A percentile compares a stretch with the other conserved stretches of the same genome.
Conservation (phyloP, 1,140 invertebrate genomes). For the Philotrypesis tridentata region DNA sequence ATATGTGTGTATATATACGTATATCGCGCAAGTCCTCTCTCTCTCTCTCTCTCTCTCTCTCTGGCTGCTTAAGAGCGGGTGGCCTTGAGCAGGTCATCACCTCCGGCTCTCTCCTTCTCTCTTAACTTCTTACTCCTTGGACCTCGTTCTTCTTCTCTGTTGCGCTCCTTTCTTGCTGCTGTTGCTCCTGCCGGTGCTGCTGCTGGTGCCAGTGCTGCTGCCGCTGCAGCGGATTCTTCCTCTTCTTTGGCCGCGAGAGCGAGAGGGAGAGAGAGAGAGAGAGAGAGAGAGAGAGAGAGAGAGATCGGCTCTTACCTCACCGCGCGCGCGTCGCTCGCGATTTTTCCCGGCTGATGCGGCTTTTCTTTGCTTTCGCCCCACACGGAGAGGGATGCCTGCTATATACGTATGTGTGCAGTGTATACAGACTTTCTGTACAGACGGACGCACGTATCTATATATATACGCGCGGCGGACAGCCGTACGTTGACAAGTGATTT, state of each 20-base stretch:
- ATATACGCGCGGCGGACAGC: background rate
- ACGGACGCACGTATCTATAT: background rate
- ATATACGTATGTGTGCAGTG: background rate
- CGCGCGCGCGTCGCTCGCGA: constrained; percentile 44
- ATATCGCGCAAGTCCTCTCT: background rate
- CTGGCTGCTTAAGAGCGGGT: constrained; percentile 63
- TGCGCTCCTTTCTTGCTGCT: constrained; percentile 24
- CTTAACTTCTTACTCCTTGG: constrained; percentile 63
- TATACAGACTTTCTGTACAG: no score
- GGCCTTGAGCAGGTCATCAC: constrained; percentile 73
- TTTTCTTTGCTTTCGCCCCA: background rate
- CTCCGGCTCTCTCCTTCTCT: constrained; percentile 61
- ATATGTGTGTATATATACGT: background rate
- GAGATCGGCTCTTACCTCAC: constrained; percentile 9
- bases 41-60: background rate
- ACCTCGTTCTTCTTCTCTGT: constrained; percentile 46
- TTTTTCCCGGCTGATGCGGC: background rate
- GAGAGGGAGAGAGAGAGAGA: no score
- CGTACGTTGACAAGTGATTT: background rate
- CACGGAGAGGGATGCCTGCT: background rate
- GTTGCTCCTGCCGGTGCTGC: background rate
- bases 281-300: no score
- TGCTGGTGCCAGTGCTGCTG: no score
- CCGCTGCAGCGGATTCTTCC: constrained; percentile 32
- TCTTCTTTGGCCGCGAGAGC: constrained; percentile 26